These are phyloP conservation scores for Tapirus terrestris DNA, from an alignment of 2,113 vertebrate species.

Conservation along the genomic window DNA sequence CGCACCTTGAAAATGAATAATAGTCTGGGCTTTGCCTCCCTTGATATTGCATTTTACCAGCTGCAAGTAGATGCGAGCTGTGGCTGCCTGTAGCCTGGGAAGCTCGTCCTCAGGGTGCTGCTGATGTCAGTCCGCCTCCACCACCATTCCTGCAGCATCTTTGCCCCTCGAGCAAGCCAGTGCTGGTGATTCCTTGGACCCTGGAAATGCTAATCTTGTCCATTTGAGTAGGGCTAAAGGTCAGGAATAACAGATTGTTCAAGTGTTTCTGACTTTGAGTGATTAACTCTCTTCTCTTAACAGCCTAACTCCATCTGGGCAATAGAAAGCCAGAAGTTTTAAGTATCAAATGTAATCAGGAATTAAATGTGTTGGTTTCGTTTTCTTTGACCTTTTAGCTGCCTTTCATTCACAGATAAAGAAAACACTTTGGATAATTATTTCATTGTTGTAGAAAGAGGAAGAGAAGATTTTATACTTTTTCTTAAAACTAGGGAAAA, in stretches of 20 bases:
- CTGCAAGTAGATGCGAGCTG: background rate
- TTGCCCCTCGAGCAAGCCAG: background rate
- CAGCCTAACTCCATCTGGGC: background rate
- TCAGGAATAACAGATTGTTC: background rate
- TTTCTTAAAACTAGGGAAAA: background rate
- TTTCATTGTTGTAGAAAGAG: background rate
- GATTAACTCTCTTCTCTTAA: background rate
- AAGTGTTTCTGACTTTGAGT: background rate
- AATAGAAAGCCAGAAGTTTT: slow-evolving; percentile 8
- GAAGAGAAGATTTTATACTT: background rate
- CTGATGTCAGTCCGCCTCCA: background rate
- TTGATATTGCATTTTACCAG: background rate
- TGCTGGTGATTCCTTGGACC: background rate
- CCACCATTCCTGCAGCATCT: background rate
- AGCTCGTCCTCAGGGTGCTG: background rate
- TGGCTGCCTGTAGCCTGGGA: background rate
- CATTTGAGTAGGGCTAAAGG: background rate
- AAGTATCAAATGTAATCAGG: background rate
- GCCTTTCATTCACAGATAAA: background rate
- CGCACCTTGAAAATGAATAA: background rate
- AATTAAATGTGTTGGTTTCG: slow-evolving; percentile 21
- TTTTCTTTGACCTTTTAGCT: slow-evolving; percentile 15
- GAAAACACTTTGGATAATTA: slow-evolving; percentile 9
- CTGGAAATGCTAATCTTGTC: background rate
- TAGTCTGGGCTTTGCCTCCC: background rate